A percentile compares a stretch with the other conserved stretches of the same genome.
These are phyloP conservation scores for Geodia barretti DNA, from an alignment of 37 sponge, comb jelly and placozoan species.

Conservation along the genomic window DNA sequence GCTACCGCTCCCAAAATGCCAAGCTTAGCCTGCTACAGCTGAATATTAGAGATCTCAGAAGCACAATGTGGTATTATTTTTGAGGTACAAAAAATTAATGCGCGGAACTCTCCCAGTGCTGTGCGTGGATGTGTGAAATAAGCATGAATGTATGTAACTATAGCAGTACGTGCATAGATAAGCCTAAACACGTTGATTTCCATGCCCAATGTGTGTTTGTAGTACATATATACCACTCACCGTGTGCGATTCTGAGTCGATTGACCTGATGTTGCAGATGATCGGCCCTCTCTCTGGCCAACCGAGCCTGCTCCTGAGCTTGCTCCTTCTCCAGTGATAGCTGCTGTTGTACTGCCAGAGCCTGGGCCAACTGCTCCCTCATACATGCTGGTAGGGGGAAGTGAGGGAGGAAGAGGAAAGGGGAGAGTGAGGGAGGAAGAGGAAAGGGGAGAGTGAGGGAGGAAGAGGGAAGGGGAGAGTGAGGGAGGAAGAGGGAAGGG, in stretches of 20 bases:
- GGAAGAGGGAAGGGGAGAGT: not conserved
- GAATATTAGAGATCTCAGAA: too few species aligned
- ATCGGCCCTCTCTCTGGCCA: constrained; percentile 41
- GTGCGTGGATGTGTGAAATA: too few species aligned
- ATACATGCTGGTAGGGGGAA: constrained; percentile 37
- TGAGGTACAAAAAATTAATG: not conserved
- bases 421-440: not conserved
- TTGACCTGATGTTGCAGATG: constrained; percentile 39
- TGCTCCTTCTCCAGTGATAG: constrained; percentile 62
- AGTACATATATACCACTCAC: constrained; percentile 38
- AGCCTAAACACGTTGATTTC: too few species aligned
- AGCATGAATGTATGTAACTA: too few species aligned
- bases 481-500: not conserved
- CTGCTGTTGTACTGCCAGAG: constrained; percentile 33
- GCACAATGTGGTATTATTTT: too few species aligned
- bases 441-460: not conserved
- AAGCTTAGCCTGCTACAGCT: too few species aligned
- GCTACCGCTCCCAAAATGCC: too few species aligned
- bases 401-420: not conserved
- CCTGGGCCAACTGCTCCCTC: constrained; percentile 63
- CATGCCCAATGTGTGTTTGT: not conserved
- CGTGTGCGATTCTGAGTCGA: constrained; percentile 24
- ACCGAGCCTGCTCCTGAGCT: constrained; percentile 49
- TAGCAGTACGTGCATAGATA: too few species aligned
- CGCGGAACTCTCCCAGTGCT: too few species aligned